A percentile compares a stretch with the other conserved stretches of the same genome.
phyloP scores from a whole-genome alignment of 2,888 invertebrate species.

The Liposcelis brunnea region DNA sequence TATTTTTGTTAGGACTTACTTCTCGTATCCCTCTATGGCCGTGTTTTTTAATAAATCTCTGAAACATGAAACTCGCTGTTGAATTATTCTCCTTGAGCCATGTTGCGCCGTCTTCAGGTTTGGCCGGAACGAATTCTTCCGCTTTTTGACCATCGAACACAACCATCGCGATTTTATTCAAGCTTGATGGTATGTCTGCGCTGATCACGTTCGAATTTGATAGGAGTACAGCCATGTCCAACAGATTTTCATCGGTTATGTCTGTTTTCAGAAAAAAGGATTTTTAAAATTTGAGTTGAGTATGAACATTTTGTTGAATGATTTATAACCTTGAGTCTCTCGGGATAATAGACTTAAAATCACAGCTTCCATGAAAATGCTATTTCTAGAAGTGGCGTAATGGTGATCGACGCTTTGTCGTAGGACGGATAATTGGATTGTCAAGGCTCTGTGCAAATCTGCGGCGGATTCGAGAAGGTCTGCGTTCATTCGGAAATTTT shows the following conservation, averaged over 20 bases:
- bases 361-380: too few relatives aligned
- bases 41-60: conserved; percentile 43
- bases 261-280: conserved; percentile 32
- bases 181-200: conserved; percentile 47
- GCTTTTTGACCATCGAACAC: conserved; percentile 25
- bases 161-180: conserved; percentile 23
- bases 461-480: conserved; percentile 6
- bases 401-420: too few relatives aligned
- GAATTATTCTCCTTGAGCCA: conserved; percentile 41
- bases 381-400: too few relatives aligned
- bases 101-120: conserved; percentile 32
- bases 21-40: conserved; percentile 53
- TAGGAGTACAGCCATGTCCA: conserved; percentile 49
- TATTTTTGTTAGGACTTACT: conserved; percentile 24
- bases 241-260: conserved; percentile 43
- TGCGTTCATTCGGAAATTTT: conserved; percentile 10
- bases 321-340: background rate
- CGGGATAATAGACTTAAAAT: too few relatives aligned
- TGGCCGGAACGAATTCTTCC: conserved; percentile 31
- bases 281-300: too few relatives aligned
- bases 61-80: conserved; percentile 30
- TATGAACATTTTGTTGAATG: too few relatives aligned
- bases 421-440: too few relatives aligned
- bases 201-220: conserved; percentile 42
- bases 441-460: background rate